A percentile compares a stretch with the other conserved stretches of the same genome.
Evolutionary conservation across 37 sponge, comb jelly and placozoan genomes (phyloP).

Genomic region (Tethya wilhelma): DNA sequence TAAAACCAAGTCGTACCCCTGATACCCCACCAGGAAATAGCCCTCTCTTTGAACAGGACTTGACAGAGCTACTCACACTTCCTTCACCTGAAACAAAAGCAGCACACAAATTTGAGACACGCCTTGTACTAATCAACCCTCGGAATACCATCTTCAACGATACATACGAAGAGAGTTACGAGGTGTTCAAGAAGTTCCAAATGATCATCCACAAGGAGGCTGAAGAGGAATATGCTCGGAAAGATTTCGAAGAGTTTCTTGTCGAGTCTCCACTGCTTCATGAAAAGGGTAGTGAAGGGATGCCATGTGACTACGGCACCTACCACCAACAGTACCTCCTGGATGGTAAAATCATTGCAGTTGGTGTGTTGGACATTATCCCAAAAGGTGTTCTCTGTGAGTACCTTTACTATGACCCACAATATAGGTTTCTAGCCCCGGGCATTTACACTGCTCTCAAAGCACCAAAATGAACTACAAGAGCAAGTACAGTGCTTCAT

Average conservation of each 20-base stretch:
- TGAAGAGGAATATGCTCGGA: constrained; percentile 25
- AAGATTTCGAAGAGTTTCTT: constrained; percentile 45
- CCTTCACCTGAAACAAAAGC: too few relatives aligned
- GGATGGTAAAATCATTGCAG: constrained; percentile 68
- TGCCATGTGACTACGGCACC: constrained; percentile 52
- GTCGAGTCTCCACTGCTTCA: constrained; percentile 29
- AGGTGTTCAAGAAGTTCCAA: constrained; percentile 71
- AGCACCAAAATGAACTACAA: constrained; percentile 90
- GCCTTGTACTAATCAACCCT: constrained; percentile 29
- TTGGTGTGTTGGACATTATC: constrained; percentile 73
- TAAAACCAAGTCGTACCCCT: too few relatives aligned
- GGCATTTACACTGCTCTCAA: constrained; percentile 62
- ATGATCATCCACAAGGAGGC: constrained; percentile 54
- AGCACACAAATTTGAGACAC: constrained; percentile 57
- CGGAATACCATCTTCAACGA: not conserved
- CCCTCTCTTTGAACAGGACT: not conserved
- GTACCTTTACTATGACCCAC: constrained; percentile 79
- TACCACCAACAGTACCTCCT: constrained; percentile 77
- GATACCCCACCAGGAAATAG: not conserved
- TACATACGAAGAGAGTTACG: constrained; percentile 46
- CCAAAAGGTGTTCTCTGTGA: constrained; percentile 72
- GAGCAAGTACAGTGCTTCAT: constrained; percentile 54
- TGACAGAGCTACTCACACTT: constrained; percentile 33
- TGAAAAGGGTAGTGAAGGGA: not conserved
- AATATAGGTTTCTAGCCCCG: constrained; percentile 61